phyloP scores from a whole-genome alignment of 2,113 vertebrate genomes.

The Pica pica region DNA sequence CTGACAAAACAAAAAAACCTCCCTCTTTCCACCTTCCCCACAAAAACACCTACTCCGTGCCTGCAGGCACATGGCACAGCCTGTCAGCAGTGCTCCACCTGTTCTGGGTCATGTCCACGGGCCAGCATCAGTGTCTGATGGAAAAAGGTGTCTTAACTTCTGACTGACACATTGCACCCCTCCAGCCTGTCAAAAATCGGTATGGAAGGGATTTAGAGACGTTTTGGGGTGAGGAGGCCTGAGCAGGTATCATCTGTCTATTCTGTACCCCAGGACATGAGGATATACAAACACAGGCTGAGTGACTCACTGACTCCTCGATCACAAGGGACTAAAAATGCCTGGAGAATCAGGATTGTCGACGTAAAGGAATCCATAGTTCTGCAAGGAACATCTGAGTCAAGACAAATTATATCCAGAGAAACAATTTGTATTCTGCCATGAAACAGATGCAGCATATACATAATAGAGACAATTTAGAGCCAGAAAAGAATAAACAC shows the following conservation, averaged over 20 bases:
- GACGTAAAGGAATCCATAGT: not conserved
- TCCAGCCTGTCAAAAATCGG: not conserved
- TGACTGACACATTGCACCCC: not conserved
- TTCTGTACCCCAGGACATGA: not conserved
- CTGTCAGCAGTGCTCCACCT: slow-evolving; percentile 1
- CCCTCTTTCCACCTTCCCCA: slow-evolving; percentile 55
- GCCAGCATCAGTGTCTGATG: not conserved
- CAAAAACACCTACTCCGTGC: slow-evolving; percentile 34
- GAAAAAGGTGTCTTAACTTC: not conserved
- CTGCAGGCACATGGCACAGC: slow-evolving; percentile 29
- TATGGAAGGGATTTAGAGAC: not conserved
- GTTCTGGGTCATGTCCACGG: not conserved
- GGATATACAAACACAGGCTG: not conserved
- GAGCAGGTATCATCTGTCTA: not conserved
- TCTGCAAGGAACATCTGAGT: not conserved
- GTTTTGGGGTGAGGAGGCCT: not conserved
- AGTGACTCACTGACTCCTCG: not conserved
- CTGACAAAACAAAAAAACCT: slow-evolving; percentile 44
- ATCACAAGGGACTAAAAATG: not conserved
- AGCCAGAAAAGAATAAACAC: not conserved
- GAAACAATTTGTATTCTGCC: not conserved
- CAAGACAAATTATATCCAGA: not conserved
- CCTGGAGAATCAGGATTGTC: not conserved
- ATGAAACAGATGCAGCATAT: not conserved
- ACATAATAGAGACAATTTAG: not conserved